A percentile compares a stretch with the other conserved stretches of the same genome.
phyloP scores from a whole-genome alignment of 2,888 invertebrate species.

The Pachliopta kotzebuea region DNA sequence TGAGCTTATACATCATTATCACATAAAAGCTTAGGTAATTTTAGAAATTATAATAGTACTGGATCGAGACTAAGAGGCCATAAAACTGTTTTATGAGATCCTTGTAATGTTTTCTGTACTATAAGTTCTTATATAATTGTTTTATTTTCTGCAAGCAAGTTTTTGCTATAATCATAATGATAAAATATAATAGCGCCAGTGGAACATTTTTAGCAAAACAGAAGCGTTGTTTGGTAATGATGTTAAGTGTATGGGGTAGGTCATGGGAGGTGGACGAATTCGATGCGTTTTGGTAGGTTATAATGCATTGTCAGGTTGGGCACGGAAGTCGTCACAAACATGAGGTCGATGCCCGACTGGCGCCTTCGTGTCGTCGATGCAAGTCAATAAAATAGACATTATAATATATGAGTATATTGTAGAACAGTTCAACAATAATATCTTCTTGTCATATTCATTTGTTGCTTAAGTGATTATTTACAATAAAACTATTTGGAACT shows the following conservation, averaged over 20 bases:
- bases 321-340: slow-evolving; percentile 66
- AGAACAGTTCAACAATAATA: background rate
- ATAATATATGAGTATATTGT: slow-evolving; percentile 25
- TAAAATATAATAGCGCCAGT: background rate
- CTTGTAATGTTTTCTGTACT: too few relatives aligned
- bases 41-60: too few relatives aligned
- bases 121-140: too few relatives aligned
- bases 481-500: too few relatives aligned
- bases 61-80: too few relatives aligned
- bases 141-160: background rate
- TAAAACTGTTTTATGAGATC: too few relatives aligned
- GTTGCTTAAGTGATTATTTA: background rate
- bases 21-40: too few relatives aligned
- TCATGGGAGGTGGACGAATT: slow-evolving; percentile 47
- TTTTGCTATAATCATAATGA: background rate
- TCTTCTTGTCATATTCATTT: background rate
- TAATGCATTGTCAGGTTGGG: slow-evolving; percentile 61
- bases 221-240: slow-evolving; percentile 15
- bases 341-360: slow-evolving; percentile 58
- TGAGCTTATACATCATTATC: too few relatives aligned
- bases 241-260: slow-evolving; percentile 46
- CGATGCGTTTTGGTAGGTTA: slow-evolving; percentile 52
- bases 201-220: background rate
- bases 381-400: slow-evolving; percentile 37
- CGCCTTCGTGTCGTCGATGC: slow-evolving; percentile 53